phyloP scores from a whole-genome alignment of 2,797 vertebrate genomes.

The Smutsia gigantea region DNA sequence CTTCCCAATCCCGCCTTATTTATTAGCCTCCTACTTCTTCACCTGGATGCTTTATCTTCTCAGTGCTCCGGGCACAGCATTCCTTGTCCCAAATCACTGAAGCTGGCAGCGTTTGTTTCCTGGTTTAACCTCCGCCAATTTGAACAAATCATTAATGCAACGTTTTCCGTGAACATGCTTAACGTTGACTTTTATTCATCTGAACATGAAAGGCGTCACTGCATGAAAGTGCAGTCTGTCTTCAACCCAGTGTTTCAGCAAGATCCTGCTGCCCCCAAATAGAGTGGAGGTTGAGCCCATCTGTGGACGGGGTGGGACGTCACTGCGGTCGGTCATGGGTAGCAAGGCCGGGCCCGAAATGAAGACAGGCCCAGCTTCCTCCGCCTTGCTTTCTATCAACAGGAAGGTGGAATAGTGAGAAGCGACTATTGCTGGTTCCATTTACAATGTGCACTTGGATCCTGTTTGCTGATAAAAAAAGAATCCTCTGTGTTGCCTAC shows the following conservation, averaged over 20 bases:
- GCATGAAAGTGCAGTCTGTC: not conserved
- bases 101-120: not conserved
- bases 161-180: conserved; percentile 20
- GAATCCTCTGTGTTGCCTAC: not conserved
- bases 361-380: not conserved
- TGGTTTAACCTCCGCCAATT: conserved; percentile 22
- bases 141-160: conserved; percentile 25
- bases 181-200: not conserved
- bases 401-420: not conserved
- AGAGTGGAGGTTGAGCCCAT: not conserved
- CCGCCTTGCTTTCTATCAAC: not conserved
- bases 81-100: not conserved
- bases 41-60: not conserved
- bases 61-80: not conserved
- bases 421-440: not conserved
- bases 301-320: too few species aligned
- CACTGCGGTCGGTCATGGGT: not conserved
- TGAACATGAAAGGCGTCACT: not conserved
- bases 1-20: not conserved
- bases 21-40: not conserved
- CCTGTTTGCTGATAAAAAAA: not conserved
- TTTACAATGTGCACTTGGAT: not conserved
- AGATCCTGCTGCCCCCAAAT: not conserved
- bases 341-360: not conserved
- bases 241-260: not conserved